Base-by-base conservation (phyloP, 2,888 invertebrate species). In the Nymphalis urticae region DNA sequence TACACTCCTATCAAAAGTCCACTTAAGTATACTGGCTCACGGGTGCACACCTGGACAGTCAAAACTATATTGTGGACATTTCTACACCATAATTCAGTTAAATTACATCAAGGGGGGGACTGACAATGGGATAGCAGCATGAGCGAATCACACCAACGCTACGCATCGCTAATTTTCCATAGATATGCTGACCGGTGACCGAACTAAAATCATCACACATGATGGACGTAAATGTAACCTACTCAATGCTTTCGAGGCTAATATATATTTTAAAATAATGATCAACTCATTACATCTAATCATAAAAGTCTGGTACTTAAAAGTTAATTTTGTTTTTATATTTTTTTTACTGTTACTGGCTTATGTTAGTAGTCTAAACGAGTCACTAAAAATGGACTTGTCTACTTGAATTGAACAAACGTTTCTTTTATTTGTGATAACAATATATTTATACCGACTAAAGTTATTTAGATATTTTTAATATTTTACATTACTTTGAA, bases 141-240 rank as follows among this genome's bases (percentile, higher is more conserved):
- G 89, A 87, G 89, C 91, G 89, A 91, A 91, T 92, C 91, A 91
- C 90, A 91, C 91, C 88, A 89, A 86, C 87, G 90, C 80, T 79
- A 90, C 90, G 91, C 88, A 82, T 89, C 87, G 92, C 88, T 89
- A 84, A 89, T 85, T 89, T 85, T 86, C 86, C 89, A 91, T 91
- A 86, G 86, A 79, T 83, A 82, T 53, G 58, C 78, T 80, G 80
- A 82, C 82, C 82, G 80, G 81, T 85, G 84, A 83, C 83, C 84
- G 82, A 82, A 85, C 85, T 77, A 82, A 83, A 84, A 88, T 87
- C 79, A 81, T 82, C 76, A 79, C 82, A 85, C 83, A 83, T 84
- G 80, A 80, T 83, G 82, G 75, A 42, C 13, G 42, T 42, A 42
- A 42, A 81, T 82, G 75, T 27, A 62, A 64, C 65, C 67, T 54